A percentile compares a stretch with the other conserved stretches of the same genome.
phyloP scores from a whole-genome alignment of 1,140 invertebrate genomes.

The Papilio polytes region DNA sequence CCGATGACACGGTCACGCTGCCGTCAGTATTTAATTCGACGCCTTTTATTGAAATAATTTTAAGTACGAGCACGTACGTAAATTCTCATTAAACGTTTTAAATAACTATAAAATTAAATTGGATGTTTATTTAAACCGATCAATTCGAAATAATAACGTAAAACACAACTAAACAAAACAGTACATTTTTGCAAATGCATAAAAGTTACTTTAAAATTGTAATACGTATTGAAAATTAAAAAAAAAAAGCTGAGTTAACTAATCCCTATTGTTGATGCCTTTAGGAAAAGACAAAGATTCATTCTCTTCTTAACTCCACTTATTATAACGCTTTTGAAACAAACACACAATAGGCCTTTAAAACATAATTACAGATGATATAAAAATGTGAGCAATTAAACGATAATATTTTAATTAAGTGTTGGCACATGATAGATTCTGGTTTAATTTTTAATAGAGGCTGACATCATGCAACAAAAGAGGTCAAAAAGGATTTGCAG shows the following conservation, averaged over 20 bases:
- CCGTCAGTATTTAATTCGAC: constrained; percentile 23
- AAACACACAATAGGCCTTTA: background rate
- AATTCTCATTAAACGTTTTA: background rate
- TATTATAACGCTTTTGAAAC: background rate
- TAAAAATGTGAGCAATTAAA: background rate
- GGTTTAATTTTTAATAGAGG: constrained; percentile 8
- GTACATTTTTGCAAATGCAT: too few relatives aligned
- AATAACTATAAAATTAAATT: background rate
- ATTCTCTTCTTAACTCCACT: background rate
- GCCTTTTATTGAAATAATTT: constrained; percentile 41
- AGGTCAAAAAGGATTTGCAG: constrained; percentile 11
- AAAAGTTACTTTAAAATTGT: too few relatives aligned
- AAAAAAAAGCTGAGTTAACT: background rate
- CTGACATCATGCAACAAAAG: constrained; percentile 15
- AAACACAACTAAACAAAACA: background rate
- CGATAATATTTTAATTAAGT: background rate
- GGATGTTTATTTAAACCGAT: background rate
- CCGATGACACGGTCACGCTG: constrained; percentile 65
- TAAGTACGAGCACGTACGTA: constrained; percentile 5
- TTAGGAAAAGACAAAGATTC: background rate
- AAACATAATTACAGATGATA: background rate
- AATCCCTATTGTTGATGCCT: background rate
- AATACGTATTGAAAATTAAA: background rate
- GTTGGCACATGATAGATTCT: background rate
- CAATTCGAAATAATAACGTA: background rate